Percentiles rank a stretch among this genome's conserved stretches.
Evolutionary conservation across 2,888 invertebrate genomes (phyloP).

Genomic region (Melinaea marsaeus): DNA sequence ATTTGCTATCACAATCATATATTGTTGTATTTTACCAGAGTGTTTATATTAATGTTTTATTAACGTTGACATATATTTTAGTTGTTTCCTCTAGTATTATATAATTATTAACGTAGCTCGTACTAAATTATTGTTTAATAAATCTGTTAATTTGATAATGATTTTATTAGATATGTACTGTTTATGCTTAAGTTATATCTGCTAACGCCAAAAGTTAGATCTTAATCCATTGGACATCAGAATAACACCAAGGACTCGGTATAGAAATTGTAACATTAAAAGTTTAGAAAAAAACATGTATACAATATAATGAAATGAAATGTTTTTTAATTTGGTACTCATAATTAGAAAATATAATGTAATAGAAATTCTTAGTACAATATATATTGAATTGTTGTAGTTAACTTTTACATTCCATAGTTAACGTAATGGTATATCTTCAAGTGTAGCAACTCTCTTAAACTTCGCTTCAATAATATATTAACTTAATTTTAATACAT

Average conservation of each 20-base stretch:
- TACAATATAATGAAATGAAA: background rate
- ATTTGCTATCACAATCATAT: slow-evolving; percentile 18
- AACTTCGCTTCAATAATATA: too few relatives aligned
- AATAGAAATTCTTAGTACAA: slow-evolving; percentile 1
- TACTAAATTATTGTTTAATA: background rate
- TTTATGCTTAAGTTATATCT: background rate
- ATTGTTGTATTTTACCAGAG: slow-evolving; percentile 28
- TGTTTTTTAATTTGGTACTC: too few relatives aligned
- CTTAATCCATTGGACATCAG: slow-evolving; percentile 29
- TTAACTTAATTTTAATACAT: too few relatives aligned
- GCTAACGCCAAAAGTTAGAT: slow-evolving; percentile 57
- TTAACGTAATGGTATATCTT: slow-evolving; percentile 1
- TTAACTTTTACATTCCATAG: slow-evolving; percentile 24
- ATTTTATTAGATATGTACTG: background rate
- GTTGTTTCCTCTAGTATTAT: slow-evolving; percentile 20
- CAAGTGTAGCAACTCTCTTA: too few relatives aligned
- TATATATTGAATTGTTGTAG: background rate
- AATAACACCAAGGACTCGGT: background rate
- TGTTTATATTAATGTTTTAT: slow-evolving; percentile 38
- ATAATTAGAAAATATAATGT: background rate
- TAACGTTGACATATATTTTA: slow-evolving; percentile 32
- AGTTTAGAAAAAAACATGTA: background rate
- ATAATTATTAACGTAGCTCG: slow-evolving; percentile 9
- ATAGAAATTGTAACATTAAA: background rate
- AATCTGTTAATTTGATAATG: slow-evolving; percentile 32